These are phyloP conservation scores for Amphipoea oculea DNA, from an alignment of 2,888 invertebrate species.

Conservation along the genomic window DNA sequence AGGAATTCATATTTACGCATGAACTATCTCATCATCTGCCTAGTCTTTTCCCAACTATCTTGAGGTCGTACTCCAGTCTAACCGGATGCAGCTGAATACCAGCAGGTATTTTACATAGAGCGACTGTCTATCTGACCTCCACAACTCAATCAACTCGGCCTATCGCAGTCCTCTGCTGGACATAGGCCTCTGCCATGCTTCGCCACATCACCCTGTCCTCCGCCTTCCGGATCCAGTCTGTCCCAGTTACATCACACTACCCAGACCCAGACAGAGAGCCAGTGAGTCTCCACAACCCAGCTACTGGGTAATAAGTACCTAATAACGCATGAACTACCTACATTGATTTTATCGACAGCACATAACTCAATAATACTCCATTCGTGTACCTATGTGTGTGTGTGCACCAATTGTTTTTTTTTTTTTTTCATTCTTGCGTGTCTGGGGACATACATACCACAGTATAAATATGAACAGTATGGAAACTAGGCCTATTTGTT, in stretches of 20 bases:
- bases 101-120: neutral
- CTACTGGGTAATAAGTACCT: neutral
- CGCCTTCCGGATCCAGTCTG: neutral
- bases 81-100: neutral
- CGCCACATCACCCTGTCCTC: neutral
- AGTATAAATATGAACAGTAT: too few species aligned
- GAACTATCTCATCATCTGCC: neutral
- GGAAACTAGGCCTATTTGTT: too few species aligned
- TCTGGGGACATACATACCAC: neutral
- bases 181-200: neutral
- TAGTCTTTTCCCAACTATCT: neutral
- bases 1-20: neutral
- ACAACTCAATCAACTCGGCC: neutral
- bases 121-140: neutral
- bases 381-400: neutral
- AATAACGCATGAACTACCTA: neutral
- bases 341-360: neutral
- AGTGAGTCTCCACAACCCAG: neutral
- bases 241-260: neutral
- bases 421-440: neutral
- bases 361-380: neutral
- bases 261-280: neutral
- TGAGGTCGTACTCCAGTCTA: neutral
- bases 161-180: neutral
- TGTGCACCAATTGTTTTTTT: neutral